Evolutionary conservation across 2,797 vertebrate genomes (phyloP).

Genomic region (Melanotaenia nigrans): DNA sequence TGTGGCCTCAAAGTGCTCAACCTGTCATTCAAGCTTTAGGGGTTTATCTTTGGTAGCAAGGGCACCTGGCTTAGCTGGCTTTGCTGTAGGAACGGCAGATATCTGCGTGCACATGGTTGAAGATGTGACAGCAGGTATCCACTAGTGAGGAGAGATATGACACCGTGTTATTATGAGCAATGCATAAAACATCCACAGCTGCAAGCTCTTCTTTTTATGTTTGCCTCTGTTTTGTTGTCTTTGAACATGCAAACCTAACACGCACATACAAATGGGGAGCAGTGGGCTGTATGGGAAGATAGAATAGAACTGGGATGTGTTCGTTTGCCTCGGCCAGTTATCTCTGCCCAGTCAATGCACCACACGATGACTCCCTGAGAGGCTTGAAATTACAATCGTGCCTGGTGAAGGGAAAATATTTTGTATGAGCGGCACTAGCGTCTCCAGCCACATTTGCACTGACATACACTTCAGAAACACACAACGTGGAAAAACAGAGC

Average conservation of each 20-base stretch:
- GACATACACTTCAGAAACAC: constrained; percentile 27
- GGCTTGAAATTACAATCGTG: constrained; percentile 74
- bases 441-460: constrained; percentile 34
- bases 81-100: constrained; percentile 62
- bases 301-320: constrained; percentile 51
- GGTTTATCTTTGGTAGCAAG: constrained; percentile 71
- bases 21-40: constrained; percentile 73
- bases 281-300: constrained; percentile 57
- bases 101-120: constrained; percentile 57
- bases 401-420: constrained; percentile 69
- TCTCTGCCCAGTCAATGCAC: constrained; percentile 68
- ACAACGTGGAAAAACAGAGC: constrained; percentile 7
- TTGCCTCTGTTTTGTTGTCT: constrained; percentile 55
- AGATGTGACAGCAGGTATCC: constrained; percentile 74
- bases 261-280: constrained; percentile 26
- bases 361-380: constrained; percentile 61
- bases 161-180: constrained; percentile 65
- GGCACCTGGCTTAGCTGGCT: constrained; percentile 69
- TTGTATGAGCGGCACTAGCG: constrained; percentile 48
- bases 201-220: constrained; percentile 54
- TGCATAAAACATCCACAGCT: constrained; percentile 68
- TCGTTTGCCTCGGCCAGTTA: constrained; percentile 52
- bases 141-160: constrained; percentile 67
- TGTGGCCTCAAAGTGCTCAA: constrained; percentile 62
- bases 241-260: constrained; percentile 30